Evolutionary conservation across 2,797 vertebrate species (phyloP).

Genomic region (Acipenser ruthenus): DNA sequence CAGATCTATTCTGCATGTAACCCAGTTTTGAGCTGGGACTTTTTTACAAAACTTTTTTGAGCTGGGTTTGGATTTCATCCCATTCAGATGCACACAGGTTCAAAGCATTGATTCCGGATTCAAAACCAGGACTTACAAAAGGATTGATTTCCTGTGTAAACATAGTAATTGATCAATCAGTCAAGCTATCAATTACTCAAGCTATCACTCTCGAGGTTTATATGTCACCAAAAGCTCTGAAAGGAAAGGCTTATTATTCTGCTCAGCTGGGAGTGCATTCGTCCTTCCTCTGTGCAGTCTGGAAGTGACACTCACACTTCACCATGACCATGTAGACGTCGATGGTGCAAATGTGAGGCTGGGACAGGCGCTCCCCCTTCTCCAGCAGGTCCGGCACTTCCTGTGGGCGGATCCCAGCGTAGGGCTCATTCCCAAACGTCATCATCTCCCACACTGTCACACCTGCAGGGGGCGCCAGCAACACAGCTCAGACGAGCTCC

Average conservation of each 20-base stretch:
- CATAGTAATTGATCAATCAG: too few relatives aligned
- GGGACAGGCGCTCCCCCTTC: constrained; percentile 86
- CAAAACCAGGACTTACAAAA: too few relatives aligned
- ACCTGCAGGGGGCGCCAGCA: constrained; percentile 46
- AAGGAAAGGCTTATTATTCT: not conserved
- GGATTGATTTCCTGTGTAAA: too few relatives aligned
- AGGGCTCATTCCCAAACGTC: constrained; percentile 86
- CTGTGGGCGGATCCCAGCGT: constrained; percentile 69
- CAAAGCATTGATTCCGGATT: too few relatives aligned
- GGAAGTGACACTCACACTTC: constrained; percentile 71
- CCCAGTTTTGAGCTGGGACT: too few relatives aligned
- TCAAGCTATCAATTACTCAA: too few relatives aligned
- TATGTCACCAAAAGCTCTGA: not conserved
- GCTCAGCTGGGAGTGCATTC: not conserved
- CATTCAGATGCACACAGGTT: too few relatives aligned
- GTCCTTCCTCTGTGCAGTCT: not conserved
- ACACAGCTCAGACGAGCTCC: not conserved
- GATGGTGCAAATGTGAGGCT: constrained; percentile 91
- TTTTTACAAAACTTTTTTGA: too few relatives aligned
- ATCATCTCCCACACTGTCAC: constrained; percentile 96
- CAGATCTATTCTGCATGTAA: too few relatives aligned
- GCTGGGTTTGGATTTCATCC: too few relatives aligned
- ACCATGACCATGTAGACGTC: constrained; percentile 98
- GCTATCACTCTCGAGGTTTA: too few relatives aligned
- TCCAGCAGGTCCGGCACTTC: constrained; percentile 84